phyloP scores from a whole-genome alignment of 2,888 invertebrate species.

The Hecatera dysodea region DNA sequence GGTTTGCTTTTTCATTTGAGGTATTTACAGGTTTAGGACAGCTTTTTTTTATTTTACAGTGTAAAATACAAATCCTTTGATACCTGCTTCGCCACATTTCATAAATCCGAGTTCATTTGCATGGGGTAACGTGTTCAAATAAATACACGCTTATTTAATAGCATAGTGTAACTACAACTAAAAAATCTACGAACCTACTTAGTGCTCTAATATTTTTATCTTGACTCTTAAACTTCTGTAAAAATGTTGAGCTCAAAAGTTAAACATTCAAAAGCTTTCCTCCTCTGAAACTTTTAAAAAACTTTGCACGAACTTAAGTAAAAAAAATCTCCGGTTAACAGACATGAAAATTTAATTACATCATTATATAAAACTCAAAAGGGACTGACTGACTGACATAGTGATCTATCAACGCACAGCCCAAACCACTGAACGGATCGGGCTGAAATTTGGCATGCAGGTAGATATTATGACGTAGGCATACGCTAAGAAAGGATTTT shows the following conservation, averaged over 20 bases:
- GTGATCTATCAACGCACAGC: too few species aligned
- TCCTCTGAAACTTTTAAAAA: background rate
- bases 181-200: too few species aligned
- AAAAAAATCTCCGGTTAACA: background rate
- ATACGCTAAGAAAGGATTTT: too few species aligned
- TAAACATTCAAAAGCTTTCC: background rate
- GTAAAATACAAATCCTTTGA: background rate
- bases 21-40: too few species aligned
- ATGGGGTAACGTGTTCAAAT: background rate
- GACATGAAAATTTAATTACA: too few species aligned
- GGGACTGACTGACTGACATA: too few species aligned
- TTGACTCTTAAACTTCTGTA: background rate
- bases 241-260: background rate
- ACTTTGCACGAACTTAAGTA: background rate
- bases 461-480: too few species aligned
- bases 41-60: background rate
- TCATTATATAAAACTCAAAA: too few species aligned
- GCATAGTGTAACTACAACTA: background rate
- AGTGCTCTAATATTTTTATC: background rate
- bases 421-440: too few species aligned
- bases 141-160: background rate
- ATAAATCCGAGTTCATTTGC: background rate
- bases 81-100: background rate
- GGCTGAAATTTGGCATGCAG: too few species aligned
- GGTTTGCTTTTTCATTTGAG: background rate